Conservation (phyloP, 2,797 vertebrate species). For the Gymnocypris eckloni region DNA sequence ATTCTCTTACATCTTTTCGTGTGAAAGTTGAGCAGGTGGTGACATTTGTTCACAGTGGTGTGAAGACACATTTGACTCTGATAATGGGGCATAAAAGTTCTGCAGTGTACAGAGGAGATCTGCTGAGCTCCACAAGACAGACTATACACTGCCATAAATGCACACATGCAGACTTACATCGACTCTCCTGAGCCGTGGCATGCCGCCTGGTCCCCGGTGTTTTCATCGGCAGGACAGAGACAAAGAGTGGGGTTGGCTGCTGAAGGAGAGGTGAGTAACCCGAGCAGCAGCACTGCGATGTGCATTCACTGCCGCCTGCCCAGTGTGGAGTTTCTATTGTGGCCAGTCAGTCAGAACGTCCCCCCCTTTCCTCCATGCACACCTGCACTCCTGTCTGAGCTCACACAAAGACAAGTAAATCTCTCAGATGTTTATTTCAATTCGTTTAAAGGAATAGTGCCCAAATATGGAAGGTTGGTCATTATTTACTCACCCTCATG, state of each 20-base stretch:
- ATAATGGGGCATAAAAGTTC: slow-evolving; percentile 26
- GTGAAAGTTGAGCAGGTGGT: slow-evolving; percentile 45
- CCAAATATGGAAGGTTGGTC: not conserved
- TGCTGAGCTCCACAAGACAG: not conserved
- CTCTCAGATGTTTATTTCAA: not conserved
- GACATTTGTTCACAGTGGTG: slow-evolving; percentile 2
- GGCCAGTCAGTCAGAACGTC: slow-evolving; percentile 11
- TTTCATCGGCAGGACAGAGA: slow-evolving; percentile 44
- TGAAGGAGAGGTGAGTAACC: slow-evolving; percentile 51
- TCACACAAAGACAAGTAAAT: slow-evolving; percentile 40
- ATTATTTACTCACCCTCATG: not conserved
- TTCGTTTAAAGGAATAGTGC: slow-evolving; percentile 3
- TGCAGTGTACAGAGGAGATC: not conserved
- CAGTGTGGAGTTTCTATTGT: slow-evolving; percentile 50
- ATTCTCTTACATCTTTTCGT: not conserved
- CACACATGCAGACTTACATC: slow-evolving; percentile 17
- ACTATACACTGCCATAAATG: not conserved
- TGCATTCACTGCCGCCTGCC: slow-evolving; percentile 49
- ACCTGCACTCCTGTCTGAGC: slow-evolving; percentile 42
- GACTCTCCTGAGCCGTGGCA: slow-evolving; percentile 30
- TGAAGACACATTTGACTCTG: slow-evolving; percentile 15
- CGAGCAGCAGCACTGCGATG: slow-evolving; percentile 31
- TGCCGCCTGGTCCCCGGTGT: slow-evolving; percentile 27
- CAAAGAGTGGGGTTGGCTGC: slow-evolving; percentile 41
- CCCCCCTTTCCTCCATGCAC: not conserved